Evolutionary conservation across 1,140 invertebrate genomes (phyloP).

Genomic region (Saxidomus purpurata): DNA sequence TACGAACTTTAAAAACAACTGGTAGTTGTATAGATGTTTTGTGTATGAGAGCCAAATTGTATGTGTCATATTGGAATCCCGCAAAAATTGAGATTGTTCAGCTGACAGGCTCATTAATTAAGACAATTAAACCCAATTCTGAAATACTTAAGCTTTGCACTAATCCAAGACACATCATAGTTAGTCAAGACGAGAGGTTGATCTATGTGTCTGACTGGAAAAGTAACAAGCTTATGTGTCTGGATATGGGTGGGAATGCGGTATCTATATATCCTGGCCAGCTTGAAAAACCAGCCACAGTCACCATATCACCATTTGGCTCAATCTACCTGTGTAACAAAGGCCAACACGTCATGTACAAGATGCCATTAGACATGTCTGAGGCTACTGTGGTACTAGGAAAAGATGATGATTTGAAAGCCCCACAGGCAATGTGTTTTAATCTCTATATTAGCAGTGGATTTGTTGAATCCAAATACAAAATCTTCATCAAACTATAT

Average conservation of each 20-base stretch:
- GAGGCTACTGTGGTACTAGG: not conserved
- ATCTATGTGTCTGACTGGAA: constrained; percentile 11
- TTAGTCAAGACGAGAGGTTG: not conserved
- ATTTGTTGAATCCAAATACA: not conserved
- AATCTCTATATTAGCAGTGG: constrained; percentile 21
- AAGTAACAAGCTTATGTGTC: not conserved
- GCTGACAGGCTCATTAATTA: not conserved
- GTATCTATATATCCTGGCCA: not conserved
- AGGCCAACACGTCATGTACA: not conserved
- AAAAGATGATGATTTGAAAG: not conserved
- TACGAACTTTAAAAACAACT: not conserved
- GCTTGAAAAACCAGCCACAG: not conserved
- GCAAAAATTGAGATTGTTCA: not conserved
- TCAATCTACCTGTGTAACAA: not conserved
- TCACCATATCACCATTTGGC: not conserved
- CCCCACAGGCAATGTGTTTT: not conserved
- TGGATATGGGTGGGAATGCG: not conserved
- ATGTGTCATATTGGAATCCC: not conserved
- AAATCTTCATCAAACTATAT: not conserved
- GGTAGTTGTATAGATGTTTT: not conserved
- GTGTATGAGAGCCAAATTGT: not conserved
- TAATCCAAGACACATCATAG: not conserved
- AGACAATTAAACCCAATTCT: not conserved
- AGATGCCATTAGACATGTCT: not conserved
- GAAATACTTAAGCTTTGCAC: not conserved